phyloP scores from a whole-genome alignment of 2,888 invertebrate species.

The Paralinhomoeus sp. region DNA sequence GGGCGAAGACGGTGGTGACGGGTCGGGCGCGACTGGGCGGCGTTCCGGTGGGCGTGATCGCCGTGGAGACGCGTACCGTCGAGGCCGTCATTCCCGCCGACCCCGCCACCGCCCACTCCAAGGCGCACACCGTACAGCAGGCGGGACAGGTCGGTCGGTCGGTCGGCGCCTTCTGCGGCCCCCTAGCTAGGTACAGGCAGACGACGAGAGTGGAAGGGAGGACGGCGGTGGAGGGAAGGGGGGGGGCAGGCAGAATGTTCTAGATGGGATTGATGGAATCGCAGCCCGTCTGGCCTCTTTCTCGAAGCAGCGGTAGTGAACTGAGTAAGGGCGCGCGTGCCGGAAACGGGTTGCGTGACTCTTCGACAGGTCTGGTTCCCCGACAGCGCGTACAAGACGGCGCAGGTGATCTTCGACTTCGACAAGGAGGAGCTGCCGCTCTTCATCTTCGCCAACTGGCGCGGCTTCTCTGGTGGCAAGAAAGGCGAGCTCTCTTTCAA shows the following conservation, averaged over 20 bases:
- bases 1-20: conserved; percentile 86
- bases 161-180: too few relatives aligned
- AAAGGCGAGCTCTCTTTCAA: too few relatives aligned
- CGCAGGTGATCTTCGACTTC: conserved; percentile 92
- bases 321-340: too few relatives aligned
- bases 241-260: too few relatives aligned
- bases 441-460: conserved; percentile 95
- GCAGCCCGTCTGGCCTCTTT: too few relatives aligned
- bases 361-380: conserved; percentile 75
- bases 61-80: conserved; percentile 85
- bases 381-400: conserved; percentile 93
- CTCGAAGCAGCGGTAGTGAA: too few relatives aligned
- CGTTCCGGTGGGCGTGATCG: conserved; percentile 83
- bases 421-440: conserved; percentile 74
- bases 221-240: too few relatives aligned
- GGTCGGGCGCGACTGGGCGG: conserved; percentile 72
- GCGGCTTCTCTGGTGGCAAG: conserved; percentile 98
- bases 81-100: conserved; percentile 86
- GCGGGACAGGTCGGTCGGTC: conserved; percentile 56
- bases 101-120: conserved; percentile 90
- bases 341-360: too few relatives aligned
- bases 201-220: too few relatives aligned
- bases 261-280: too few relatives aligned
- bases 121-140: conserved; percentile 67
- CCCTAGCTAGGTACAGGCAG: too few relatives aligned